Evolutionary conservation across 2,113 vertebrate genomes (phyloP).

Genomic region (Diphyllodes magnificus): DNA sequence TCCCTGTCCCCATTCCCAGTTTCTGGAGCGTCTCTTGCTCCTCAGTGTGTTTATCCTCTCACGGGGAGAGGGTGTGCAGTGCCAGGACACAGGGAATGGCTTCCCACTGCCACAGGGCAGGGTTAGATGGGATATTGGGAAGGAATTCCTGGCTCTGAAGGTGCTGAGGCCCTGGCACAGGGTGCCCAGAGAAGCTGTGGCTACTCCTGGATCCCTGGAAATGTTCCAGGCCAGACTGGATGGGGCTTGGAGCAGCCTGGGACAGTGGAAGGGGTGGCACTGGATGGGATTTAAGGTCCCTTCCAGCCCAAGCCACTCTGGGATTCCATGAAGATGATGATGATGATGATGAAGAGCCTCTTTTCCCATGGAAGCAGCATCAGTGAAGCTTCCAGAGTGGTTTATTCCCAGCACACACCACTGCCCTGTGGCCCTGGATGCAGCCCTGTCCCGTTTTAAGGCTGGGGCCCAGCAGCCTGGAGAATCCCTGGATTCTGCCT

Average conservation of each 20-base stretch:
- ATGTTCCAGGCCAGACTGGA: not conserved
- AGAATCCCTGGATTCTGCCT: too few species aligned
- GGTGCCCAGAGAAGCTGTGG: not conserved
- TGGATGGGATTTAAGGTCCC: accelerated
- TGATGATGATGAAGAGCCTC: not conserved
- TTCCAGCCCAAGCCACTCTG: not conserved
- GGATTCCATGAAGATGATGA: not conserved
- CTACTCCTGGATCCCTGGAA: not conserved
- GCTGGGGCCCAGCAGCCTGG: too few species aligned
- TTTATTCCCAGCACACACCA: not conserved
- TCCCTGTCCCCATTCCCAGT: not conserved
- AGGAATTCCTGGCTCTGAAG: not conserved
- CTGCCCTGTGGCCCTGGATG: accelerated
- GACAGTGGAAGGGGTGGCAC: accelerated
- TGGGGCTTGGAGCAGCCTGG: accelerated
- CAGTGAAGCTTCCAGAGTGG: not conserved
- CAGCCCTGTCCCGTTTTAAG: accelerated
- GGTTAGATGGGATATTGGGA: not conserved
- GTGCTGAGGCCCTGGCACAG: accelerated
- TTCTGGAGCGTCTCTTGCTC: not conserved
- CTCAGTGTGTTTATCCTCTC: not conserved
- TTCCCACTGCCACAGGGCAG: not conserved
- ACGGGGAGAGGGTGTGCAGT: not conserved
- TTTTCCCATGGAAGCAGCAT: not conserved
- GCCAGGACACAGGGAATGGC: not conserved